These are phyloP conservation scores for Turdus rufiventris DNA, from an alignment of 2,113 vertebrate species.

Conservation along the genomic window DNA sequence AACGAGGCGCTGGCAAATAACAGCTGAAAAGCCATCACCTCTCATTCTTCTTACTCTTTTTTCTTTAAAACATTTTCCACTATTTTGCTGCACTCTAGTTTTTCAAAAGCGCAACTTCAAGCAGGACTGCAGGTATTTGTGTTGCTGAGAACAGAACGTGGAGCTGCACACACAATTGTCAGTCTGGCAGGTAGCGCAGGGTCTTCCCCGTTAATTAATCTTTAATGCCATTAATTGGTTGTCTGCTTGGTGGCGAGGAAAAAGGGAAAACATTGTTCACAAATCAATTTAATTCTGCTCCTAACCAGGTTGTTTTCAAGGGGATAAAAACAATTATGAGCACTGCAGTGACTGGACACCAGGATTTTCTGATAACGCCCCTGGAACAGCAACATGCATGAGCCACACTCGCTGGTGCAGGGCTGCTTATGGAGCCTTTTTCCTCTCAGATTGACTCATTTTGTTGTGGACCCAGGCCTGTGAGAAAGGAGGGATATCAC, in stretches of 20 bases:
- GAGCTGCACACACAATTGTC: neutral
- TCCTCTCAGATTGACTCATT: slow-evolving; percentile 61
- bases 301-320: slow-evolving; percentile 52
- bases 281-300: slow-evolving; percentile 72
- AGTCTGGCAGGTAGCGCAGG: slow-evolving; percentile 16
- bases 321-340: slow-evolving; percentile 47
- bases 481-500: slow-evolving; percentile 25
- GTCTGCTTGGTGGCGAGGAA: slow-evolving; percentile 59
- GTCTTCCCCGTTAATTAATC: slow-evolving; percentile 65
- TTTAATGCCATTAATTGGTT: slow-evolving; percentile 75
- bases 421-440: slow-evolving; percentile 57
- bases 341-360: neutral
- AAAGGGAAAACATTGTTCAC: slow-evolving; percentile 62
- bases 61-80: neutral
- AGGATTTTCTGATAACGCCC: slow-evolving; percentile 13
- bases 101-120: neutral
- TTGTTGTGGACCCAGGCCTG: slow-evolving; percentile 44
- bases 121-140: neutral
- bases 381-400: slow-evolving; percentile 13
- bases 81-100: neutral
- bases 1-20: neutral
- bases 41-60: neutral
- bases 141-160: neutral
- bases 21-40: neutral
- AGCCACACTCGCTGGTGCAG: neutral